Percentiles rank a stretch among this genome's conserved stretches.
phyloP scores from a whole-genome alignment of 2,113 vertebrate species.

The Pollimyrus isidori region DNA sequence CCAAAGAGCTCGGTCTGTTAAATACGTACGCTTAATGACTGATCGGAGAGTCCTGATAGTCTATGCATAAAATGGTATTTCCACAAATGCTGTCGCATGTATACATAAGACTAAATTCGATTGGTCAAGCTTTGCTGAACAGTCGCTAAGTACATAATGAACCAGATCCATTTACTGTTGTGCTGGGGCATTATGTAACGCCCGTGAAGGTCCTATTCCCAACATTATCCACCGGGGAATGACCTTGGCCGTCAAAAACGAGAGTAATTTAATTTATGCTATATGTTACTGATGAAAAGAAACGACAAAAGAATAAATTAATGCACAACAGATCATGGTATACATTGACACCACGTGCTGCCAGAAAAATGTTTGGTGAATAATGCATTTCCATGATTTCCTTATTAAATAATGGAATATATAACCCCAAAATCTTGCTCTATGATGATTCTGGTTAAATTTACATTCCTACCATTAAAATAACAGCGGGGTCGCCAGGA shows the following conservation, averaged over 20 bases:
- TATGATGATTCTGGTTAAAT: not conserved
- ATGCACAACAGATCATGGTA: too few species aligned
- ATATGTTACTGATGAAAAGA: not conserved
- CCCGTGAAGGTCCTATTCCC: slow-evolving; percentile 33
- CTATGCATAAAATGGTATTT: not conserved
- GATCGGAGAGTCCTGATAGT: not conserved
- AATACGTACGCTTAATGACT: not conserved
- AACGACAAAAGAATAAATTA: not conserved
- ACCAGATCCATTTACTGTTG: slow-evolving; percentile 13
- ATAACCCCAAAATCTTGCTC: not conserved
- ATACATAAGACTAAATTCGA: slow-evolving; percentile 4
- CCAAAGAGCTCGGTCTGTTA: not conserved
- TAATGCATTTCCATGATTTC: not conserved
- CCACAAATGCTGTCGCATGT: not conserved
- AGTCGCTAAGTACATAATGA: slow-evolving; percentile 9
- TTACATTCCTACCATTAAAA: not conserved
- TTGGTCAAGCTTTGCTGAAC: not conserved
- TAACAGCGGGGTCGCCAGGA: not conserved
- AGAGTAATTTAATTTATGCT: not conserved
- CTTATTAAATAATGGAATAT: not conserved
- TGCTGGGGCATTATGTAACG: slow-evolving; percentile 35
- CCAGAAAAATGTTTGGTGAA: not conserved
- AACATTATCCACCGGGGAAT: slow-evolving; percentile 47
- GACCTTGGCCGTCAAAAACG: slow-evolving; percentile 55
- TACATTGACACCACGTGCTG: not conserved